Base-by-base conservation (phyloP, 2,888 invertebrate species). In the Lumbricus terrestris region DNA sequence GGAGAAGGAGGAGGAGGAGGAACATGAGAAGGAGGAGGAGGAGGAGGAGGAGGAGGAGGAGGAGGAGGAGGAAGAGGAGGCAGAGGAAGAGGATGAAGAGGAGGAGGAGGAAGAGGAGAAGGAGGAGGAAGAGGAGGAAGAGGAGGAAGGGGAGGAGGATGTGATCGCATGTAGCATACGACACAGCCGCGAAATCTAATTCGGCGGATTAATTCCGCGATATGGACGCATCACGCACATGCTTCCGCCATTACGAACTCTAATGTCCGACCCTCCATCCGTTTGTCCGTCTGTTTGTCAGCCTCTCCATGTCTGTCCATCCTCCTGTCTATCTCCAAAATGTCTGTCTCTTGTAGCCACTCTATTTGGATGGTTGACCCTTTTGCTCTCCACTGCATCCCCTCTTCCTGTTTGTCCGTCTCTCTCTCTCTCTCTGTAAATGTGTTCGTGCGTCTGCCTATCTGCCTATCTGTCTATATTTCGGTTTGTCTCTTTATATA, bases 121-220 rank as follows among this genome's bases (percentile, higher is more conserved):
- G 47, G 23, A 23, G 47, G 47, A 47, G 47, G 47, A 47, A 6
- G 20, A 47, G 47, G 47, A 23, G 47, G 23, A n/a, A 34, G 34
- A n/a, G 18, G 4, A n/a, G 33, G 83, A n/a, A 1, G 29, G 15
- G 13, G 83, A n/a, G 34, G 11, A 1, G 34, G 83, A 83, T 1
- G n/a, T n/a, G n/a, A n/a, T n/a, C n/a, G n/a, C n/a, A n/a, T n/a
- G 4, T 33, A 33, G 16, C 34, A 35, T 18, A 34, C 83, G 83
- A 83, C 29, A 83, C 20, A 83, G 33, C 83, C 29, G 34, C 35
- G 85, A 85, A 85, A 85, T 85, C 85, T 85, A 85, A 85, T 85
- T 85, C 85, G 85, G 35, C 85, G 85, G 85, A 85, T 85, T 85
- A 85, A 85, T 85, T 85, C 85, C 35, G n/a, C 69, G n/a, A n/a